Evolutionary conservation across 2,113 vertebrate genomes (phyloP), one percentile per base, ranked within the genome.

Genomic region (Tachysurus fulvidraco): DNA sequence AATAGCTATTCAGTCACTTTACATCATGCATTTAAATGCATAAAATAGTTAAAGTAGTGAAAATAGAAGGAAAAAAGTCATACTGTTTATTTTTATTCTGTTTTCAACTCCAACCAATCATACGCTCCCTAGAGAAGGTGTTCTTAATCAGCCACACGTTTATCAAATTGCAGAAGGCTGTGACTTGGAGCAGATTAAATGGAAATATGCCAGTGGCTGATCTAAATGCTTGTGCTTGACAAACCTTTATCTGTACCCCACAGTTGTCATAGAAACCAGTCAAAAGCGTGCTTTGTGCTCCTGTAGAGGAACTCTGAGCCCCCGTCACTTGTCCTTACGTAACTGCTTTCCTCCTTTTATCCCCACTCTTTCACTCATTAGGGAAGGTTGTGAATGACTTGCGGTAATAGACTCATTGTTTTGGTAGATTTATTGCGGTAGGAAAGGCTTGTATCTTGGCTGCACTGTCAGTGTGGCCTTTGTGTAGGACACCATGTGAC

Each of bases 231-330:
- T 30, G 60, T 83, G 69, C 82, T 86, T 85, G 85, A 69, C 83
- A 83, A 87, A 84, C 83, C 83, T 89, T 86, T 86, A 87, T 90
- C 82, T 87, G 60, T 64, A 28, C 69, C 30, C 41, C 10, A 8
- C 60, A 71, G 88, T 89, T 91, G 85, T 85, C 82, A 88, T 90
- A 83, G 84, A 52, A 83, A 86, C 86, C 30, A 67, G 69, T 87
- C 23, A 88, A 88, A 89, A 88, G 88, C 85, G 12, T 46, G 81
- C 84, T 88, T 91, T 89, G 90, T 91, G 44, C 88, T 84, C 21
- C n/a, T 83, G 81, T 85, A 60, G 83, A 85, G 73, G 82, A 83
- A 86, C 69, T 81, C 30, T 46, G 30, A 57, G 67, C 52, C 80
- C 81, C 76, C 6, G 6, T 60, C 62, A 28, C 36, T 81, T 19